These are phyloP conservation scores for Atta colombica DNA, from an alignment of 1,140 invertebrate species.

Conservation along the genomic window DNA sequence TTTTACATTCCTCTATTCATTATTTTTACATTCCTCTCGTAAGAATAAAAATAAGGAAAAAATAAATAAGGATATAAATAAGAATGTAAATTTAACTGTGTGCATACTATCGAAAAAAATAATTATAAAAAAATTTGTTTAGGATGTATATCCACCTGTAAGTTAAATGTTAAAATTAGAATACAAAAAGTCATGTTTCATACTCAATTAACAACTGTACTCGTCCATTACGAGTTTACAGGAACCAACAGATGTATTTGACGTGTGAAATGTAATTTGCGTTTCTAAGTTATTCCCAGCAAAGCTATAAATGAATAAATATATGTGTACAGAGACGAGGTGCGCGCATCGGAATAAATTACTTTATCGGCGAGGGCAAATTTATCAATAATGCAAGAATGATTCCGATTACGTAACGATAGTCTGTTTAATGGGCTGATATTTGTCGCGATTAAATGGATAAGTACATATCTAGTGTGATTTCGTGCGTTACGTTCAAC, in stretches of 20 bases:
- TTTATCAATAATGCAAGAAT: constrained; percentile 61
- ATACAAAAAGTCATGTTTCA: neutral
- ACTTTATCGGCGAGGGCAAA: constrained; percentile 37
- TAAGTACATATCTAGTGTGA: constrained; percentile 66
- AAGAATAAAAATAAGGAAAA: no score
- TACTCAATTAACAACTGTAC: neutral
- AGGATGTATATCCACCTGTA: no score
- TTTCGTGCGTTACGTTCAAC: constrained; percentile 41
- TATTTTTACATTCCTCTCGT: no score
- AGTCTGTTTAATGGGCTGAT: constrained; percentile 65
- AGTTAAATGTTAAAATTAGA: neutral
- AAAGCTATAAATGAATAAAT: constrained; percentile 18
- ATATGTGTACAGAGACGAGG: neutral
- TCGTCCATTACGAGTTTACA: neutral
- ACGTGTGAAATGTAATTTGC: constrained; percentile 25
- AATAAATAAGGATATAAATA: no score
- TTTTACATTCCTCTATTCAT: no score
- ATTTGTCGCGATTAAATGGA: constrained; percentile 61
- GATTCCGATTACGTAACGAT: constrained; percentile 60
- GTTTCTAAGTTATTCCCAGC: constrained; percentile 2
- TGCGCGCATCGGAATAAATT: constrained; percentile 26
- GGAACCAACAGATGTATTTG: constrained; percentile 5
- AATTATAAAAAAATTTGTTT: no score
- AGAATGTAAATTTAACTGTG: no score
- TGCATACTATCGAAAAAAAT: no score